Conservation (phyloP, 1,140 invertebrate species). For the Papilio glaucus region DNA sequence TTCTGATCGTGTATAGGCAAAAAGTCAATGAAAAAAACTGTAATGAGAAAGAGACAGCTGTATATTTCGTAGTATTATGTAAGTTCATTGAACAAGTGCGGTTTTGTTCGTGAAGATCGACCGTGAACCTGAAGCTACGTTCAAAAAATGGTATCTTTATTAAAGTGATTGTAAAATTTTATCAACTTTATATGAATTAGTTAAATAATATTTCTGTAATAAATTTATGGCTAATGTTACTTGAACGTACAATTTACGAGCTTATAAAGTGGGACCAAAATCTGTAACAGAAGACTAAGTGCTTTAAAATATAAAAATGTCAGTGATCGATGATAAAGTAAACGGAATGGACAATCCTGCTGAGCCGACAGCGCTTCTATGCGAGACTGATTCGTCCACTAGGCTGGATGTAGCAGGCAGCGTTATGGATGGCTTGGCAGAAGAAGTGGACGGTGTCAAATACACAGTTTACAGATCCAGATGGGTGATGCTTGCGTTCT, state of each 20-base stretch:
- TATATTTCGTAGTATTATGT: not conserved
- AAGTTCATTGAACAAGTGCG: slow-evolving; percentile 27
- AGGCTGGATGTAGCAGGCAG: slow-evolving; percentile 55
- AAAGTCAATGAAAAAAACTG: not conserved
- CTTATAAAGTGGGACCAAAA: slow-evolving; percentile 23
- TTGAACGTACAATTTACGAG: not conserved
- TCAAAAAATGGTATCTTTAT: not conserved
- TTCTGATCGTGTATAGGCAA: not conserved
- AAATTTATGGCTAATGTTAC: no score
- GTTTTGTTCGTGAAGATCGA: not conserved
- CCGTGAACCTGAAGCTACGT: slow-evolving; percentile 8
- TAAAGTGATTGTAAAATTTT: not conserved
- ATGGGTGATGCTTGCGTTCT: slow-evolving; percentile 94
- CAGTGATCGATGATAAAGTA: slow-evolving; percentile 30
- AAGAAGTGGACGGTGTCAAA: slow-evolving; percentile 41
- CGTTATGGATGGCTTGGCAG: slow-evolving; percentile 59
- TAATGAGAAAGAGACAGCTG: slow-evolving; percentile 14
- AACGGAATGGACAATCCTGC: slow-evolving; percentile 46
- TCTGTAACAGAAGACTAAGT: not conserved
- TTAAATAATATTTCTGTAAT: not conserved
- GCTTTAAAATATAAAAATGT: slow-evolving; percentile 40
- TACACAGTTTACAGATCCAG: slow-evolving; percentile 86
- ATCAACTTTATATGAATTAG: not conserved
- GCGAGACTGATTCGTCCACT: slow-evolving; percentile 29
- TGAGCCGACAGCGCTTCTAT: slow-evolving; percentile 44